These are phyloP conservation scores for Pyrgus malvae DNA, from an alignment of 2,888 invertebrate genomes.

Conservation along the genomic window DNA sequence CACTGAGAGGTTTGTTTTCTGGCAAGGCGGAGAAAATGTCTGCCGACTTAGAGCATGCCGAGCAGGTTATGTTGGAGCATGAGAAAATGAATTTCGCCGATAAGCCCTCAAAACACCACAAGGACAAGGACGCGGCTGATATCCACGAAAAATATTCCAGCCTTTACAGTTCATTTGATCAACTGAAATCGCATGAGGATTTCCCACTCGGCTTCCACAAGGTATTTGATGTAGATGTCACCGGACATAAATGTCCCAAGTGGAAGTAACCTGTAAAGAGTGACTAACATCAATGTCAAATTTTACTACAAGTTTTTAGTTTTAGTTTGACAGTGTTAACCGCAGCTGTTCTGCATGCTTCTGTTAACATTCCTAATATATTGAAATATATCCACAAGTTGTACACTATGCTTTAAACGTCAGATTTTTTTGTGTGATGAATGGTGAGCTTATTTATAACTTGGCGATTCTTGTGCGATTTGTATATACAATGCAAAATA, in stretches of 20 bases:
- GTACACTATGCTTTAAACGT: constrained; percentile 15
- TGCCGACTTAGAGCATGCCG: constrained; percentile 77
- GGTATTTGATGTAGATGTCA: constrained; percentile 60
- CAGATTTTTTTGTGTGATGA: constrained; percentile 11
- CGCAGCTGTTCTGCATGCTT: constrained; percentile 32
- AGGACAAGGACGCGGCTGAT: constrained; percentile 46
- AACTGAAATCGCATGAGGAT: constrained; percentile 66
- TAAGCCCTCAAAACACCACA: constrained; percentile 58
- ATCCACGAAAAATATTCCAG: constrained; percentile 62
- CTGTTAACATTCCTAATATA: constrained; percentile 30
- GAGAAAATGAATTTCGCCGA: constrained; percentile 71
- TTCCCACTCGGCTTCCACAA: constrained; percentile 65
- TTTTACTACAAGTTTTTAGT: constrained; percentile 15
- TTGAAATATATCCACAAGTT: constrained; percentile 22
- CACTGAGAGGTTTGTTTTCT: constrained; percentile 77
- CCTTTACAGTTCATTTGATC: constrained; percentile 72
- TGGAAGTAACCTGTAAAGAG: constrained; percentile 28
- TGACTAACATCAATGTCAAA: constrained; percentile 31
- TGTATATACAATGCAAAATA: not conserved
- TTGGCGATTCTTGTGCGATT: no score
- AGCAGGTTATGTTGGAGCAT: constrained; percentile 79
- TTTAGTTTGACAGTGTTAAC: constrained; percentile 25
- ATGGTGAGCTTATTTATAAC: constrained; percentile 20
- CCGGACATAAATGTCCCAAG: constrained; percentile 32
- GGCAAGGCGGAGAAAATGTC: constrained; percentile 78